Evolutionary conservation across 2,797 vertebrate genomes (phyloP).

Genomic region (Hippoglossus hippoglossus): DNA sequence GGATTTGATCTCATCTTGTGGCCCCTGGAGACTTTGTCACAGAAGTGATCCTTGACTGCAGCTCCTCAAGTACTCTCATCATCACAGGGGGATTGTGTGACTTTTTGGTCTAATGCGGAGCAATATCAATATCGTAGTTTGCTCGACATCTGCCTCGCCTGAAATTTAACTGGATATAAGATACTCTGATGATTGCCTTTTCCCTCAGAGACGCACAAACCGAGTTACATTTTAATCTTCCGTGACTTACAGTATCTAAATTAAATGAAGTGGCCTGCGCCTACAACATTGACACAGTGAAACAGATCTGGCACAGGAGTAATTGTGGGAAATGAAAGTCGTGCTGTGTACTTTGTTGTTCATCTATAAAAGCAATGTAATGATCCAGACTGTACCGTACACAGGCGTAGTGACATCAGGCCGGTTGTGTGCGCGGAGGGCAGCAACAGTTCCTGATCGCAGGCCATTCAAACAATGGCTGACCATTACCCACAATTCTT

Average conservation of each 20-base stretch:
- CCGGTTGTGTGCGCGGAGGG: neutral
- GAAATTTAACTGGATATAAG: slow-evolving; percentile 54
- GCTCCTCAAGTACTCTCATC: slow-evolving; percentile 46
- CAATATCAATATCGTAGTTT: slow-evolving; percentile 62
- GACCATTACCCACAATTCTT: slow-evolving; percentile 35
- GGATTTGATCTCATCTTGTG: slow-evolving; percentile 46
- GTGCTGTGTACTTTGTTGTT: slow-evolving; percentile 30
- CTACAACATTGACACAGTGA: slow-evolving; percentile 43
- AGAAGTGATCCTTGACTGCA: slow-evolving; percentile 45
- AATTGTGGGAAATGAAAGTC: slow-evolving; percentile 58
- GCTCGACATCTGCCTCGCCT: slow-evolving; percentile 45
- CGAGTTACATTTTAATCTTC: slow-evolving; percentile 68
- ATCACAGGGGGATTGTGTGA: slow-evolving; percentile 55
- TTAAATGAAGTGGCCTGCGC: slow-evolving; percentile 63
- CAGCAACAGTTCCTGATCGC: slow-evolving; percentile 16
- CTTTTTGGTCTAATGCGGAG: slow-evolving; percentile 42
- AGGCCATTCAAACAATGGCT: slow-evolving; percentile 9
- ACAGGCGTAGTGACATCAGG: neutral
- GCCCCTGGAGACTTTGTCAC: slow-evolving; percentile 31
- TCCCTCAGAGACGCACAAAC: slow-evolving; percentile 65
- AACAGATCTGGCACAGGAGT: slow-evolving; percentile 40
- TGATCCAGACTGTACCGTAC: slow-evolving; percentile 19
- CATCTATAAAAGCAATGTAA: slow-evolving; percentile 36
- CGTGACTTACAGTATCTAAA: slow-evolving; percentile 57
- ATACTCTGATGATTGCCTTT: slow-evolving; percentile 59